Conservation (phyloP, 2,113 vertebrate species). For the Lophotis ruficrista region DNA sequence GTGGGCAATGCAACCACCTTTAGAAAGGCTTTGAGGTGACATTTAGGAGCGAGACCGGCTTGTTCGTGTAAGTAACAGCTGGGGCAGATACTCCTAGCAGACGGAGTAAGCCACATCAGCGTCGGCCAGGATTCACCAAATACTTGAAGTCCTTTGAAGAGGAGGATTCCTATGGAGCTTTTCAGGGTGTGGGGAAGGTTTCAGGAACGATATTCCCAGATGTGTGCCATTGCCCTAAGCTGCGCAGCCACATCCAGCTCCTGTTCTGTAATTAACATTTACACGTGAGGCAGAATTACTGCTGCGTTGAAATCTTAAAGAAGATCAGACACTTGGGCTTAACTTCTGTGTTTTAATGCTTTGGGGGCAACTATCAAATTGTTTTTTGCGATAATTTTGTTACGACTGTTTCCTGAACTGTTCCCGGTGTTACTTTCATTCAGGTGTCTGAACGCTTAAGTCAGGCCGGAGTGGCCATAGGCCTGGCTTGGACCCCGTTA, state of each 20-base stretch:
- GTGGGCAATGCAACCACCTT: background rate
- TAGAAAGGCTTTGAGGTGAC: background rate
- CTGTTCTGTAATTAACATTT: background rate
- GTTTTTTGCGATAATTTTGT: background rate
- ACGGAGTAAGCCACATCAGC: background rate
- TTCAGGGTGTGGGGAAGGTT: background rate
- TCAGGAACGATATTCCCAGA: background rate
- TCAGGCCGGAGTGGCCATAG: slow-evolving; percentile 93
- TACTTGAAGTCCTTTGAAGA: background rate
- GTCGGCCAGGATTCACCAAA: background rate
- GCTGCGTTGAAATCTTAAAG: background rate
- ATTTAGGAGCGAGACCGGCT: background rate
- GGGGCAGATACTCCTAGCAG: background rate
- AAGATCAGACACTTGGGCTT: background rate
- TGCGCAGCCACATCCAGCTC: background rate
- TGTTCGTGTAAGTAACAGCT: background rate
- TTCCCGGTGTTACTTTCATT: background rate
- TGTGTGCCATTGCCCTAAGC: background rate
- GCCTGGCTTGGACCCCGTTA: slow-evolving; percentile 93
- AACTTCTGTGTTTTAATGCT: background rate
- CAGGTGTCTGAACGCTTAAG: slow-evolving; percentile 92
- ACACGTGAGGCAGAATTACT: background rate
- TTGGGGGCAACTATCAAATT: background rate
- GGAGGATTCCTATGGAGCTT: background rate
- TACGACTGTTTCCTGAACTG: fast-evolving